These are phyloP conservation scores for Coreius guichenoti DNA, from an alignment of 2,797 vertebrate species.

Conservation along the genomic window DNA sequence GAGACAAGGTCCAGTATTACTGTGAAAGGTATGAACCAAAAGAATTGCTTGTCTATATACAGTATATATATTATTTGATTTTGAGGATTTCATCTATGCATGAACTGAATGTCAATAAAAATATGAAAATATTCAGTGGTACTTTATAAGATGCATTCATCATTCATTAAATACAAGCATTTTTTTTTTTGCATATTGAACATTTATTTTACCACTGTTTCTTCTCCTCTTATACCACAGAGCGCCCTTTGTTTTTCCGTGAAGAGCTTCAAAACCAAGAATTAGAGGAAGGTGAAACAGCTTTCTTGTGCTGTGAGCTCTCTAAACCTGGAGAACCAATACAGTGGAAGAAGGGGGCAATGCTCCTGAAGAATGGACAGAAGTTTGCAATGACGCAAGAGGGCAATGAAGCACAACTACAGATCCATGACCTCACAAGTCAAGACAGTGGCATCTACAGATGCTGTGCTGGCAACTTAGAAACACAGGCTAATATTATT, in stretches of 20 bases:
- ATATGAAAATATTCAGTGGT: neutral
- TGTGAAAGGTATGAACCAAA: slow-evolving; percentile 67
- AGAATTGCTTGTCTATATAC: neutral
- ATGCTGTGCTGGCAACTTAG: slow-evolving; percentile 74
- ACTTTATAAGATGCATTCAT: neutral
- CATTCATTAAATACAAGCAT: neutral
- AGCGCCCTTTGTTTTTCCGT: slow-evolving; percentile 57
- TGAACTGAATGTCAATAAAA: neutral
- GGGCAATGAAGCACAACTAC: slow-evolving; percentile 78
- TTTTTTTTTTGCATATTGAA: neutral
- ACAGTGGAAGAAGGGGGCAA: slow-evolving; percentile 85
- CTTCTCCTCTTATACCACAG: slow-evolving; percentile 53
- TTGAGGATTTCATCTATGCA: neutral
- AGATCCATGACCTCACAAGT: slow-evolving; percentile 80
- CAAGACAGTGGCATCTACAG: slow-evolving; percentile 87
- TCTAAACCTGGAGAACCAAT: slow-evolving; percentile 77
- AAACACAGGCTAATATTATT: slow-evolving; percentile 51
- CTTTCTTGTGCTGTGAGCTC: slow-evolving; percentile 81
- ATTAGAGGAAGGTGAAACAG: slow-evolving; percentile 78
- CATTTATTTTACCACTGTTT: neutral
- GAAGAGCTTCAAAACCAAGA: slow-evolving; percentile 77
- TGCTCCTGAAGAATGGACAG: slow-evolving; percentile 76
- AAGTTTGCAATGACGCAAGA: slow-evolving; percentile 82
- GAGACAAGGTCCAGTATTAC: slow-evolving; percentile 69
- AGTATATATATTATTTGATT: neutral